Conservation (phyloP, 1,140 invertebrate genomes). For the Nasonia giraulti region DNA sequence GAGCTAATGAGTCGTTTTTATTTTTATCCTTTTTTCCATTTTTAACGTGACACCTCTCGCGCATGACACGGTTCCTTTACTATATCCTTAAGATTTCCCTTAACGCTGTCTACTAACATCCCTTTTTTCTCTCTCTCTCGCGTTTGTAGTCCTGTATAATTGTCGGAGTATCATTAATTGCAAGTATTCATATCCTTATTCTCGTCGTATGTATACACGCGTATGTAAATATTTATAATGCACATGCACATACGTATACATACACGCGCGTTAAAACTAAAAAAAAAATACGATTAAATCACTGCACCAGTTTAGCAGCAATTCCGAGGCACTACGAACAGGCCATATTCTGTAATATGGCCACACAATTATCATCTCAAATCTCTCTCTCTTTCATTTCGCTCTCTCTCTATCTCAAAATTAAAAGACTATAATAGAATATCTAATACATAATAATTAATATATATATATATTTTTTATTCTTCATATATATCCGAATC, state of each 20-base stretch:
- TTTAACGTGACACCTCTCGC: slow-evolving; percentile 65
- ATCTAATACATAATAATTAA: slow-evolving; percentile 67
- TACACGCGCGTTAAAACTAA: slow-evolving; percentile 47
- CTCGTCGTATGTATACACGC: slow-evolving; percentile 65
- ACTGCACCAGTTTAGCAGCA: slow-evolving; percentile 71
- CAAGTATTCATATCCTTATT: slow-evolving; percentile 61
- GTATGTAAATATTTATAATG: slow-evolving; percentile 52
- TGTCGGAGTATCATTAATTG: slow-evolving; percentile 70
- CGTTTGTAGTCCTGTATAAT: slow-evolving; percentile 65
- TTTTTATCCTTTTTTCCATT: slow-evolving; percentile 10
- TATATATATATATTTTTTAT: slow-evolving; percentile 50
- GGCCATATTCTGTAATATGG: slow-evolving; percentile 72
- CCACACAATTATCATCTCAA: slow-evolving; percentile 72
- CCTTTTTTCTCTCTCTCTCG: slow-evolving; percentile 1
- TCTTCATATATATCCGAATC: slow-evolving; percentile 53
- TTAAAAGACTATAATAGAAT: slow-evolving; percentile 72
- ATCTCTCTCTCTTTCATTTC: slow-evolving; percentile 63
- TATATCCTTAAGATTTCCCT: slow-evolving; percentile 41
- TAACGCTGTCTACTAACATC: slow-evolving; percentile 29
- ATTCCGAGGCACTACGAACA: slow-evolving; percentile 76
- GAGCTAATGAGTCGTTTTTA: slow-evolving; percentile 67
- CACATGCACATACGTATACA: slow-evolving; percentile 49
- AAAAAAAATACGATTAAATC: slow-evolving; percentile 73
- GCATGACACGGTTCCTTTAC: slow-evolving; percentile 64
- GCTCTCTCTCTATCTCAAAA: slow-evolving; percentile 59